A percentile compares a stretch with the other conserved stretches of the same genome.
Conservation (phyloP, 2,888 invertebrate genomes). For the Hylaea fasciaria region DNA sequence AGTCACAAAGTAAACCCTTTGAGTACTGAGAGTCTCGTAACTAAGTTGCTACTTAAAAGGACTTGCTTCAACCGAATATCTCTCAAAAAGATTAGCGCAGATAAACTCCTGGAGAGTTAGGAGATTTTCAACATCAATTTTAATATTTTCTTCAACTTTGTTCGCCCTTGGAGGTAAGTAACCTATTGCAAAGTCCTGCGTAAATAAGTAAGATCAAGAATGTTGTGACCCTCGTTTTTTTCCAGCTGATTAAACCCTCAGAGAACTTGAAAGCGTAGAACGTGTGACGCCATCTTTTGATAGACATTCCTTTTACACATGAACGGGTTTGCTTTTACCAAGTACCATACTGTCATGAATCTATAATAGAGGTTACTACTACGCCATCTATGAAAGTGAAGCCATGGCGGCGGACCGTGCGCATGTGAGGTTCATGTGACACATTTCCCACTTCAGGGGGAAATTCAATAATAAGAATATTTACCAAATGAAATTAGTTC, state of each 20-base stretch:
- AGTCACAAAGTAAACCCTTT: conserved; percentile 48
- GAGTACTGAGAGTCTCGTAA: conserved; percentile 52
- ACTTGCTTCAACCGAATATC: conserved; percentile 60
- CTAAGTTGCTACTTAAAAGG: conserved; percentile 59
- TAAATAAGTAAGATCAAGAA: conserved; percentile 38
- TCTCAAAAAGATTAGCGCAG: conserved; percentile 57
- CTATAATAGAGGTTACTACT: not conserved
- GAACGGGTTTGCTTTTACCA: conserved; percentile 42
- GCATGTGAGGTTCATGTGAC: too few relatives aligned
- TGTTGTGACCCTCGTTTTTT: conserved; percentile 48
- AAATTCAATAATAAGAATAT: too few relatives aligned
- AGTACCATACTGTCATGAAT: conserved; percentile 2
- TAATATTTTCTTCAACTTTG: conserved; percentile 36
- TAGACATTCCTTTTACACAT: conserved; percentile 42
- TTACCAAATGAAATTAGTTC: too few relatives aligned
- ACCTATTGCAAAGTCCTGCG: conserved; percentile 9
- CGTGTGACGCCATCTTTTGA: conserved; percentile 46
- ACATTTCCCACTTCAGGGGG: too few relatives aligned
- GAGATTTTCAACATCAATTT: conserved; percentile 55
- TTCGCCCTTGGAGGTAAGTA: conserved; percentile 4
- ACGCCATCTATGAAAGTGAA: too few relatives aligned
- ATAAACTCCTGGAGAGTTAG: conserved; percentile 55
- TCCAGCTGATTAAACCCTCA: conserved; percentile 52
- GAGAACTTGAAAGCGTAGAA: conserved; percentile 50
- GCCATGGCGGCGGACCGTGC: too few relatives aligned